These are phyloP conservation scores for Tipula lateralis DNA, from an alignment of 2,888 invertebrate species.

Conservation along the genomic window DNA sequence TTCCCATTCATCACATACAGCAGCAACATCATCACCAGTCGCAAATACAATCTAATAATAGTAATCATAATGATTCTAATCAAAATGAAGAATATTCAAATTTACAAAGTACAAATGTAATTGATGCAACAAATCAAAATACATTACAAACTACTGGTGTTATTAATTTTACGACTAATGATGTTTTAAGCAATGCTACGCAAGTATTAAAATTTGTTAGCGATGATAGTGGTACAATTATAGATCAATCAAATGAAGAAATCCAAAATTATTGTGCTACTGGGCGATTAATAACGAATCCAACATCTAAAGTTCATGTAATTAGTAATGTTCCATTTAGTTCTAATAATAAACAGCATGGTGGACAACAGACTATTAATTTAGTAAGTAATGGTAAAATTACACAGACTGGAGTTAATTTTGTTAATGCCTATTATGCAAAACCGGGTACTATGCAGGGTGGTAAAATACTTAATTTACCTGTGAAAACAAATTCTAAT, in stretches of 20 bases:
- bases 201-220: conserved; percentile 48
- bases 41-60: background rate
- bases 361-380: conserved; percentile 40
- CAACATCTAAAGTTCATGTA: conserved; percentile 44
- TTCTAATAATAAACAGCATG: conserved; percentile 31
- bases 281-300: conserved; percentile 31
- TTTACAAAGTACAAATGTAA: conserved; percentile 29
- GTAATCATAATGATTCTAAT: conserved; percentile 27
- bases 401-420: conserved; percentile 33
- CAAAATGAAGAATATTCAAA: conserved; percentile 2
- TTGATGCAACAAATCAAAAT: conserved; percentile 33
- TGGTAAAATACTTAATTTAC: conserved; percentile 35
- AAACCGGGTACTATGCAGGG: conserved; percentile 36
- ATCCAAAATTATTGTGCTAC: conserved; percentile 31
- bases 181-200: conserved; percentile 44
- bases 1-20: background rate
- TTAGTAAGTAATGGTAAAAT: conserved; percentile 42
- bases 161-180: conserved; percentile 37
- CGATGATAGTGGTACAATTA: conserved; percentile 43
- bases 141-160: conserved; percentile 36
- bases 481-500: conserved; percentile 32
- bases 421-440: conserved; percentile 41
- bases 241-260: conserved; percentile 34
- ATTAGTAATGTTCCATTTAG: conserved; percentile 43
- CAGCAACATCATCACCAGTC: conserved; percentile 14